These are phyloP conservation scores for Pseudonaja textilis DNA, from an alignment of 2,113 vertebrate species.

Conservation along the genomic window DNA sequence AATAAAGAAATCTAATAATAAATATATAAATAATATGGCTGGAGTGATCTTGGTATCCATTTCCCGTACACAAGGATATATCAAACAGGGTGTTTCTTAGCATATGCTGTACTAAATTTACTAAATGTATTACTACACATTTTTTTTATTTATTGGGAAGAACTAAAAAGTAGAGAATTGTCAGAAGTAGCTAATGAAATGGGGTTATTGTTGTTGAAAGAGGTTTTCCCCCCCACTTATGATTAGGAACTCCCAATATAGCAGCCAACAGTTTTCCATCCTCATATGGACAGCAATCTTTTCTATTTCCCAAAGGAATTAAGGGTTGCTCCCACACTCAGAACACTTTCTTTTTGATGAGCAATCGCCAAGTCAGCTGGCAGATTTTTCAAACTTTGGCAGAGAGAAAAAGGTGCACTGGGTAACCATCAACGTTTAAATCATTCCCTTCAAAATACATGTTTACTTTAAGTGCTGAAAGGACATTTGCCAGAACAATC, in stretches of 20 bases:
- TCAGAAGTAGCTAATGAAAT: conserved; percentile 35
- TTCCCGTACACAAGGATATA: conserved; percentile 52
- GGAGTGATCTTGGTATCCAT: conserved; percentile 40
- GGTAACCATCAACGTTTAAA: not conserved
- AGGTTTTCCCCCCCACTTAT: rapidly evolving
- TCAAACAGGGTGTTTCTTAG: conserved; percentile 57
- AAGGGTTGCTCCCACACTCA: not conserved
- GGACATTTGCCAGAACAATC: not conserved
- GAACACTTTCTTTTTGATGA: not conserved
- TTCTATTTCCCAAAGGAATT: not conserved
- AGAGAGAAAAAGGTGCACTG: not conserved
- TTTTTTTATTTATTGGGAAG: conserved; percentile 30
- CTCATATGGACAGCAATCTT: not conserved
- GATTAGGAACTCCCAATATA: not conserved
- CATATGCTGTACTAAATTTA: conserved; percentile 47
- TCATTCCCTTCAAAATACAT: not conserved
- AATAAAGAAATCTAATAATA: not conserved
- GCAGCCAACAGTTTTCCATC: not conserved
- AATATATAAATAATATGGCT: conserved; percentile 26
- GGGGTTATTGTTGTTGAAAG: conserved; percentile 1
- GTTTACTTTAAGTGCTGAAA: not conserved
- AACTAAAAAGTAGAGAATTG: conserved; percentile 26
- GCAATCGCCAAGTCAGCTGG: not conserved
- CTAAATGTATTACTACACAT: conserved; percentile 30
- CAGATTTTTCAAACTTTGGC: not conserved